Base-by-base conservation (phyloP, 1,140 invertebrate genomes). In the Cotesia typhae region DNA sequence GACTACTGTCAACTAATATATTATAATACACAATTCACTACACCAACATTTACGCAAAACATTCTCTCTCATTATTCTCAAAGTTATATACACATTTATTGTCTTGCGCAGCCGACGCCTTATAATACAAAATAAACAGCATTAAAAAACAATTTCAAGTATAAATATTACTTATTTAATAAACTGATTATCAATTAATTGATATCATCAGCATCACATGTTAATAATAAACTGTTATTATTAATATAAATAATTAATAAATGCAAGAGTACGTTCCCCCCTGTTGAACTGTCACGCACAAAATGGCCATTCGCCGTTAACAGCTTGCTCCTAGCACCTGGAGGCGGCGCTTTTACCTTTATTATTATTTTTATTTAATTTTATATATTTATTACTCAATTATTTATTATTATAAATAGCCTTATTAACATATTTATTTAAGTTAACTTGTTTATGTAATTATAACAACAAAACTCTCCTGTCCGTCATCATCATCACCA, bases 271-370 rank as follows among this genome's bases (percentile, higher is more conserved):
- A 52, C 55, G 36, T 41, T 55, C 74, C 57, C 47, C 76, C 78
- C 77, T 73, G 75, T 69, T 67, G 82, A 86, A 83, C 85, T 87
- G 85, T 87, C 84, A 87, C 83, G 79, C 84, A 87, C 85, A 87
- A 87, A 87, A 87, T 87, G 85, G 85, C 85, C 76, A 86, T 85
- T 83, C 80, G 85, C 83, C 85, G 85, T 87, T 86, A 85, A 80
- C 75, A 84, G 83, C 83, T 84, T 85, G 77, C 65, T 67, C 73
- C 67, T 70, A 68, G 77, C 57, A 74, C 78, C 84, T 77, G 70
- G 70, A 79, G 80, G 79, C 79, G 82, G 83, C 85, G 83, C 80
- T 78, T 55, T 57, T 68, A 66, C 47, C 65, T 69, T 66, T 41
- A 55, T 35, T 60, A 36, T 12, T 66, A 37, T 67, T 67, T 61